Evolutionary conservation across 2,888 invertebrate species (phyloP).

Genomic region (Caenorhabditis sinica): DNA sequence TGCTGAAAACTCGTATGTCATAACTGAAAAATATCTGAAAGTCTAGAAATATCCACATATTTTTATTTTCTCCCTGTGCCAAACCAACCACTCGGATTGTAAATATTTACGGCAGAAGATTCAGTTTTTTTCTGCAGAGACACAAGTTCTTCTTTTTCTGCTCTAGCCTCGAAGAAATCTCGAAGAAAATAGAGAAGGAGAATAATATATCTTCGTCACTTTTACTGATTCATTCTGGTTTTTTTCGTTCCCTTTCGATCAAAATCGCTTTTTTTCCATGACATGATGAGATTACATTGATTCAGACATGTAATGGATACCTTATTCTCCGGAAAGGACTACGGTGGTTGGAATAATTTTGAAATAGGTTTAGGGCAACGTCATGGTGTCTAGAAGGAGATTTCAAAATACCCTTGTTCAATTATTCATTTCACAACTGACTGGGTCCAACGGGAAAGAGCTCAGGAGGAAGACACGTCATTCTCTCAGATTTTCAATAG

Average conservation of each 20-base stretch:
- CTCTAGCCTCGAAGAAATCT: neutral
- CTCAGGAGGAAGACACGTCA: slow-evolving; percentile 18
- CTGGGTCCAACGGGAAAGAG: slow-evolving; percentile 10
- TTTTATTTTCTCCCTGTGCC: neutral
- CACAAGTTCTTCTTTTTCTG: neutral
- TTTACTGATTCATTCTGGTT: slow-evolving; percentile 30
- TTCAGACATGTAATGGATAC: slow-evolving; percentile 30
- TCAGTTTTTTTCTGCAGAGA: slow-evolving; percentile 9
- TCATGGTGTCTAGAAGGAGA: slow-evolving; percentile 25
- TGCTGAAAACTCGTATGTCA: slow-evolving; percentile 1
- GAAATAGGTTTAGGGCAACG: slow-evolving; percentile 27
- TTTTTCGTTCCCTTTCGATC: slow-evolving; percentile 6
- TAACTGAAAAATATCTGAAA: neutral
- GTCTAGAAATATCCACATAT: slow-evolving; percentile 25
- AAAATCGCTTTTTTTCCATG: neutral
- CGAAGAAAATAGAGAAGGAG: slow-evolving; percentile 2
- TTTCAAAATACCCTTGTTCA: slow-evolving; percentile 25
- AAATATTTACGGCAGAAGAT: slow-evolving; percentile 32
- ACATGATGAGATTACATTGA: slow-evolving; percentile 10
- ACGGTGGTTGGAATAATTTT: neutral
- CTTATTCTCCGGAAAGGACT: neutral
- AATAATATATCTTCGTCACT: slow-evolving; percentile 31
- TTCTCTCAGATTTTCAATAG: slow-evolving; percentile 20
- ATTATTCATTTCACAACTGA: slow-evolving; percentile 44
- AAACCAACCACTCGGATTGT: neutral